A percentile compares a stretch with the other conserved stretches of the same genome.
Conservation (phyloP, 2,113 vertebrate genomes). For the Myrmecobius fasciatus region DNA sequence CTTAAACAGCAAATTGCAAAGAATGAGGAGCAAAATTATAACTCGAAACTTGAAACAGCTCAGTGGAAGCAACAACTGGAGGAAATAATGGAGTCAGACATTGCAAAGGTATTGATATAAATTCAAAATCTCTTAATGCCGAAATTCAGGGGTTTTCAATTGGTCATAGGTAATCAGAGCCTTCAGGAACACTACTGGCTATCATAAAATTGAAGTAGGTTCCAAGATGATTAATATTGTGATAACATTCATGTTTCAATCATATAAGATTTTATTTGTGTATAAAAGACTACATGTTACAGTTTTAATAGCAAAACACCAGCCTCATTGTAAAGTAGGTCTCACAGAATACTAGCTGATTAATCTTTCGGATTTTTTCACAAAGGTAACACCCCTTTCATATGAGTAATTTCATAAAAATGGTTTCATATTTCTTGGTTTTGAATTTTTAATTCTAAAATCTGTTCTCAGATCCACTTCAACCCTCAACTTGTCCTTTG, state of each 20-base stretch:
- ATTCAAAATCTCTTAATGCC: conserved; percentile 11
- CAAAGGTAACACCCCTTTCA: too few species aligned
- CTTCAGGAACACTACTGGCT: neutral
- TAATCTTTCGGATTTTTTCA: neutral
- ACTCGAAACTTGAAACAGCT: conserved; percentile 27
- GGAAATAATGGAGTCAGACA: conserved; percentile 10
- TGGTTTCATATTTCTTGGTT: neutral
- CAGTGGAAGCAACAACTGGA: conserved; percentile 41
- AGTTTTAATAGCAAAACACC: neutral
- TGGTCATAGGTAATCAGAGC: neutral
- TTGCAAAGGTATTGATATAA: conserved; percentile 31
- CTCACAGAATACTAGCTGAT: neutral
- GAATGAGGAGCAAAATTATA: conserved; percentile 10
- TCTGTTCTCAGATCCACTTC: neutral
- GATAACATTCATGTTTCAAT: neutral
- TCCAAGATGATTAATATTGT: neutral
- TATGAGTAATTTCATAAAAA: neutral
- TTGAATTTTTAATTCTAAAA: conserved; percentile 32
- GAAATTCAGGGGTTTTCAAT: conserved; percentile 10
- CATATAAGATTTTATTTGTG: neutral
- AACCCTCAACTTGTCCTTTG: neutral
- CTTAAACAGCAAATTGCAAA: conserved; percentile 56
- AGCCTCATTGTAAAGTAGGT: neutral
- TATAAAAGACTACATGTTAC: neutral
- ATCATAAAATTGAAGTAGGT: neutral